phyloP scores from a whole-genome alignment of 2,113 vertebrate genomes.

The Haemorhous mexicanus region DNA sequence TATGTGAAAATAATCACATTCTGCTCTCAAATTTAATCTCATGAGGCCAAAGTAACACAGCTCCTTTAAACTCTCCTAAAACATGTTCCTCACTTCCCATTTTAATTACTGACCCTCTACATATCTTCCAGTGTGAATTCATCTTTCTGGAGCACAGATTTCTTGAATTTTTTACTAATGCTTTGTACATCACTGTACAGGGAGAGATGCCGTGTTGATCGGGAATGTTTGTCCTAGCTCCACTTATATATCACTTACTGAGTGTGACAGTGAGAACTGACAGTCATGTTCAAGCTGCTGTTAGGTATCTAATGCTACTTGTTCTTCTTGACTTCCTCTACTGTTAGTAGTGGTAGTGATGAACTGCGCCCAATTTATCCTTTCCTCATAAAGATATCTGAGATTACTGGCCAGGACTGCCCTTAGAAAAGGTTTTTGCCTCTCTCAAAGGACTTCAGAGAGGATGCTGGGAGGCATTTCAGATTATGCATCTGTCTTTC shows the following conservation, averaged over 20 bases:
- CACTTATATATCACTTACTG: not conserved
- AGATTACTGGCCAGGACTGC: not conserved
- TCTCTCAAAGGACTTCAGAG: not conserved
- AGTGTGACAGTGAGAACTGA: not conserved
- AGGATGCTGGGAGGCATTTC: not conserved
- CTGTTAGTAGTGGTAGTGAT: not conserved
- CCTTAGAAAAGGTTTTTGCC: not conserved
- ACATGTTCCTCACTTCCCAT: not conserved
- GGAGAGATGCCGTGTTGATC: not conserved
- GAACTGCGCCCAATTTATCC: not conserved
- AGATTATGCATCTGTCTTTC: not conserved
- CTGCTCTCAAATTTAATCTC: not conserved
- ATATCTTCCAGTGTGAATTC: not conserved
- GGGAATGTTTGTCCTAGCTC: not conserved
- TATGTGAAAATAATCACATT: not conserved
- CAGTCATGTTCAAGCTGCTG: not conserved
- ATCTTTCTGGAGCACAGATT: not conserved
- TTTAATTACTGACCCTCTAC: not conserved
- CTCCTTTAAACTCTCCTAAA: not conserved
- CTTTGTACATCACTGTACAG: not conserved
- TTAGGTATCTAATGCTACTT: not conserved
- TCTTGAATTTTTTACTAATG: not conserved
- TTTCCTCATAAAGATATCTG: not conserved
- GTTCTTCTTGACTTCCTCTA: not conserved
- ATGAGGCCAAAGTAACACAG: not conserved